These are phyloP conservation scores for Ptilodon capucinus DNA, from an alignment of 2,888 invertebrate genomes.

Conservation along the genomic window DNA sequence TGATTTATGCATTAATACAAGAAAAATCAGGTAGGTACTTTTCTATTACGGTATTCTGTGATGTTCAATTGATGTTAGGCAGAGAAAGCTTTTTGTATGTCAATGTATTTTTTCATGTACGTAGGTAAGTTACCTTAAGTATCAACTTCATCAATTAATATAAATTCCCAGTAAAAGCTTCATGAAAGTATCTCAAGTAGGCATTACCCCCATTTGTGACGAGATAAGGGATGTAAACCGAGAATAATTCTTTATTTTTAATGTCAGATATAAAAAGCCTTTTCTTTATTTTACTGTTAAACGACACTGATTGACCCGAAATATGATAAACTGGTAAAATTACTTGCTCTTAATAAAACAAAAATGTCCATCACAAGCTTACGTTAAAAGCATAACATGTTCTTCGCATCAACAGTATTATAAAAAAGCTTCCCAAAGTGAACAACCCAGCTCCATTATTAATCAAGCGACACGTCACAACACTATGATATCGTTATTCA, in stretches of 20 bases:
- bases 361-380: constrained; percentile 28
- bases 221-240: background rate
- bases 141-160: too few relatives aligned
- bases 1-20: too few relatives aligned
- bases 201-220: background rate
- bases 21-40: too few relatives aligned
- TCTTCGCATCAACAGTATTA: constrained; percentile 62
- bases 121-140: too few relatives aligned
- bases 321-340: constrained; percentile 9
- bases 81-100: too few relatives aligned
- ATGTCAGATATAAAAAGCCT: background rate
- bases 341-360: constrained; percentile 13
- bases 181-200: background rate
- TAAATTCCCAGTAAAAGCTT: background rate
- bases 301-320: background rate
- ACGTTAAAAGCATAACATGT: constrained; percentile 65
- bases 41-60: too few relatives aligned
- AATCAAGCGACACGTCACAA: constrained; percentile 80
- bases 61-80: too few relatives aligned
- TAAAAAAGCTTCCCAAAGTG: constrained; percentile 52
- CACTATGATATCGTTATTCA: constrained; percentile 78
- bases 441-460: constrained; percentile 77
- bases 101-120: too few relatives aligned
- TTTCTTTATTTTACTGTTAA: background rate
- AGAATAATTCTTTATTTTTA: background rate